Evolutionary conservation across 1,140 invertebrate species (phyloP), one percentile per base, ranked within the genome.

Genomic region (Ephestia elutella): DNA sequence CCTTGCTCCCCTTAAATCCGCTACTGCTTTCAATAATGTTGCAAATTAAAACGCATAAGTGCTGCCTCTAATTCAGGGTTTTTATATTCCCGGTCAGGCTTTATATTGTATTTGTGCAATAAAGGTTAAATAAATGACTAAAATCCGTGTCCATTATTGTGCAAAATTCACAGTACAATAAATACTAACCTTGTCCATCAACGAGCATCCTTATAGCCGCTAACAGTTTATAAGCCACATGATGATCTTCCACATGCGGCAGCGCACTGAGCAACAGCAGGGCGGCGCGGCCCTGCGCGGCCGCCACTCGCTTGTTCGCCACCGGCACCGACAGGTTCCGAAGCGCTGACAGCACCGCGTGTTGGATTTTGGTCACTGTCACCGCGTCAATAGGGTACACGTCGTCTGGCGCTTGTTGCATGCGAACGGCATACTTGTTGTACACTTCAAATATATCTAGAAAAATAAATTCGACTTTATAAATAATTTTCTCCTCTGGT

Each of bases 221-320:
- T 20, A 97, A 75, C 20, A 97, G 87, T 86, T 97, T 97, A 73
- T 96, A 97, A 25, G 96, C 93, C 0, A 97, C 95, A 48, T 95
- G 93, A 62, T 95, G 93, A 54, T 95, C 92, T 50, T 92, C 89
- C 3, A 94, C 85, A 90, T 94, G 92, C 0, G 93, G 93, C 73
- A 96, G 89, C 19, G 93, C 92, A 59, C 93, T 91, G 32, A 97
- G 88, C 15, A 97, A 87, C 25, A 81, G 11, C 0, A 82, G 79
- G 8, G 80, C 77, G 0, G 87, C 85, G 10, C 75, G 48, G 13
- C 95, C 95, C 68, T 92, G 90, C 57, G 92, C 89, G 10, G 96
- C 90, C 25, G 96, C 91, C 2, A 91, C 81, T 21, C 90, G 79
- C 88, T 97, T 97, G 77, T 97, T 97, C 48, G 89, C 87, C 19